Conservation (phyloP, 1,140 invertebrate genomes). For the Scaptomyza hsui region DNA sequence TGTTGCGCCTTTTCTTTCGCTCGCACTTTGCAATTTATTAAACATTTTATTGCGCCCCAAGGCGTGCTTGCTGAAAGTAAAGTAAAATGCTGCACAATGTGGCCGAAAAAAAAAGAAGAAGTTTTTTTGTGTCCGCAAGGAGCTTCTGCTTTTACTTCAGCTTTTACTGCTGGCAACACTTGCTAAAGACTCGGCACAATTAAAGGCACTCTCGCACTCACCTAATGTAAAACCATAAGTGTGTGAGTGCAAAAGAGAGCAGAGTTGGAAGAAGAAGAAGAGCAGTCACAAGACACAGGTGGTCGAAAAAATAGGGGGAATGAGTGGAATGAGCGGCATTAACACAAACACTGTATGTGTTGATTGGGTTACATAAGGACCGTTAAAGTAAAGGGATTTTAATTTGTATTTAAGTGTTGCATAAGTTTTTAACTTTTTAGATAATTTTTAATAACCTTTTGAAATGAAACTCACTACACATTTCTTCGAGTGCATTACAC, state of each 20-base stretch:
- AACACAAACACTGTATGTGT: background rate
- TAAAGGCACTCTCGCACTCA: slow-evolving; percentile 10
- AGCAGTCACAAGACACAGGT: slow-evolving; percentile 2
- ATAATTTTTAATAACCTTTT: too few species aligned
- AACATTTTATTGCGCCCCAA: slow-evolving; percentile 80
- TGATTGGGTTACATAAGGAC: slow-evolving; percentile 8
- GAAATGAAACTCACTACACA: too few species aligned
- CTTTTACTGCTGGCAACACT: background rate
- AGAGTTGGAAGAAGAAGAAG: background rate
- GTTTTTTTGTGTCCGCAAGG: slow-evolving; percentile 14
- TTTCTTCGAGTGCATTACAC: too few species aligned
- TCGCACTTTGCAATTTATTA: slow-evolving; percentile 80
- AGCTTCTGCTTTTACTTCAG: too few species aligned
- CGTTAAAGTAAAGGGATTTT: slow-evolving; percentile 17
- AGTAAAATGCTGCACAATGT: slow-evolving; percentile 52
- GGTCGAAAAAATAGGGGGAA: background rate
- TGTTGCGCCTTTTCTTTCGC: slow-evolving; percentile 9
- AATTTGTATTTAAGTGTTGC: background rate
- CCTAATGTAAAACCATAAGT: slow-evolving; percentile 4
- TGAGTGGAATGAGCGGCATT: background rate
- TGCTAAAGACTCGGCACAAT: slow-evolving; percentile 22
- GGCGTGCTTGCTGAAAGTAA: slow-evolving; percentile 64
- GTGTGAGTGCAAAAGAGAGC: background rate
- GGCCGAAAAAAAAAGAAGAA: slow-evolving; percentile 10
- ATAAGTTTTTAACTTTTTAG: too few species aligned